phyloP scores from a whole-genome alignment of 2,113 vertebrate species.

The Rissa tridactyla region DNA sequence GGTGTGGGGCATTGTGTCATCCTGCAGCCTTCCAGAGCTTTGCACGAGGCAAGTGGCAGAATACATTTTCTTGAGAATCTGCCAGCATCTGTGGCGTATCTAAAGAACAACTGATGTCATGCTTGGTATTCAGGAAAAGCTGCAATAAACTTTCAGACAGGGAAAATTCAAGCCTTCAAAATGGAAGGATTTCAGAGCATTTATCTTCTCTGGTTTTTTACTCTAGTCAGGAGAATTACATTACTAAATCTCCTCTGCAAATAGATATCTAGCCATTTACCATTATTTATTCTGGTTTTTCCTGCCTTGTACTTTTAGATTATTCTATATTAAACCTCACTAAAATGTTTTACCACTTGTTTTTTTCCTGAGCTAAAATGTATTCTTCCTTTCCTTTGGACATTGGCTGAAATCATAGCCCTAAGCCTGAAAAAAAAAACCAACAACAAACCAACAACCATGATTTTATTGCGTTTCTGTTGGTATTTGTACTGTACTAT shows the following conservation, averaged over 20 bases:
- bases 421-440: neutral
- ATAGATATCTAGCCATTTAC: neutral
- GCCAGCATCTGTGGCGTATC: neutral
- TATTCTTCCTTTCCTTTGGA: slow-evolving; percentile 20
- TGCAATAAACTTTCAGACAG: neutral
- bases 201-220: neutral
- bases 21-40: neutral
- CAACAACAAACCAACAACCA: neutral
- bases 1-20: neutral
- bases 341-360: neutral
- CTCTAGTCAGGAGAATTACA: neutral
- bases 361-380: slow-evolving; percentile 3
- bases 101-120: neutral
- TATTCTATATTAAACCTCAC: slow-evolving; percentile 13
- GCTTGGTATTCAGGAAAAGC: neutral
- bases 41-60: neutral
- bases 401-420: neutral
- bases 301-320: slow-evolving; percentile 23
- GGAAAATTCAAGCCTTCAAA: neutral
- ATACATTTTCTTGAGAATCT: neutral
- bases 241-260: slow-evolving; percentile 4
- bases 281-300: slow-evolving; percentile 24
- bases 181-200: neutral
- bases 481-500: slow-evolving; percentile 16
- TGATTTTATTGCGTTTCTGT: slow-evolving; percentile 26